Evolutionary conservation across 2,113 vertebrate genomes (phyloP).

Genomic region (Myotis brandtii): DNA sequence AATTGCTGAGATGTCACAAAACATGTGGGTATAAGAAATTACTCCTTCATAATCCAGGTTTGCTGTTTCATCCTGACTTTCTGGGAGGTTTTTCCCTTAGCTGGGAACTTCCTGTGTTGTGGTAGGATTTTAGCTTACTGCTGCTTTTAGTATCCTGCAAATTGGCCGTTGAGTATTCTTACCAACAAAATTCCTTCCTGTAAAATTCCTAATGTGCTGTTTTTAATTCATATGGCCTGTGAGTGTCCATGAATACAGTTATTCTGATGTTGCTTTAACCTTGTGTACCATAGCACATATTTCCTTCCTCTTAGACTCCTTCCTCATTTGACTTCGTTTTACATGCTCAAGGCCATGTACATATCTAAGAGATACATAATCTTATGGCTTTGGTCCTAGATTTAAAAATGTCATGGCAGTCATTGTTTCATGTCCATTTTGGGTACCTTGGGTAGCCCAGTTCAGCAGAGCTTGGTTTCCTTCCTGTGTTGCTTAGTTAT

Average conservation of each 20-base stretch:
- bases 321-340: not conserved
- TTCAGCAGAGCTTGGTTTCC: slow-evolving; percentile 21
- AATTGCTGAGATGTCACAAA: slow-evolving; percentile 49
- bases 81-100: slow-evolving; percentile 51
- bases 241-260: not conserved
- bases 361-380: slow-evolving; percentile 22
- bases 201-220: slow-evolving; percentile 48
- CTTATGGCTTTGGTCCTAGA: slow-evolving; percentile 15
- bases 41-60: slow-evolving; percentile 15
- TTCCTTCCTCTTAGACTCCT: slow-evolving; percentile 41
- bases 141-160: slow-evolving; percentile 34
- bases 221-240: slow-evolving; percentile 55
- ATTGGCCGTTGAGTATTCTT: slow-evolving; percentile 38
- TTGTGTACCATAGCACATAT: not conserved
- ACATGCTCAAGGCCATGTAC: not conserved
- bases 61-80: slow-evolving; percentile 16
- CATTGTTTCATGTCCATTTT: slow-evolving; percentile 2
- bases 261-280: slow-evolving; percentile 47
- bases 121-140: slow-evolving; percentile 64
- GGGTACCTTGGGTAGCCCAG: not conserved
- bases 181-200: slow-evolving; percentile 61
- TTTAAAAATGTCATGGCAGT: not conserved
- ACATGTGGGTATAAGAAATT: slow-evolving; percentile 24
- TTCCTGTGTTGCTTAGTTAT: slow-evolving; percentile 22
- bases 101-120: slow-evolving; percentile 52